Conservation (phyloP, 1,140 invertebrate species). For the Cardiocondyla obscurior region DNA sequence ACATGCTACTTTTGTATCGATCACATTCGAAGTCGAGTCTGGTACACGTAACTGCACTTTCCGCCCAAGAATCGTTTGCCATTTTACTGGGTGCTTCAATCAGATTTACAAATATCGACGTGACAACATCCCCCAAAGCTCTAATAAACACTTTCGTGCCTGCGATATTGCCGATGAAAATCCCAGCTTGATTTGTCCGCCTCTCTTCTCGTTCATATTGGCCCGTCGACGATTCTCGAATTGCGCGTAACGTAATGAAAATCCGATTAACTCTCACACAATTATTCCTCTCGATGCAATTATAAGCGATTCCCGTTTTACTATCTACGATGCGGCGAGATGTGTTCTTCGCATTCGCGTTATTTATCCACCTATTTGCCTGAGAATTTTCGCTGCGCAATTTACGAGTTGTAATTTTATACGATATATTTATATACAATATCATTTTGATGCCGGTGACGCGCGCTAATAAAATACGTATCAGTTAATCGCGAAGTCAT, state of each 20-base stretch:
- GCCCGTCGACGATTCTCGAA: conserved; percentile 56
- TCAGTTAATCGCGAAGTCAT: conserved; percentile 4
- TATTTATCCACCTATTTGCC: conserved; percentile 14
- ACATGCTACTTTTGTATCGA: conserved; percentile 45
- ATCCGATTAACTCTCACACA: conserved; percentile 66
- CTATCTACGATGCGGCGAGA: conserved; percentile 27
- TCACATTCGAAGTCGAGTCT: conserved; percentile 32
- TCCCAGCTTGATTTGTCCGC: conserved; percentile 35
- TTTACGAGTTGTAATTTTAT: conserved; percentile 36
- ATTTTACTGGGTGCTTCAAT: conserved; percentile 43
- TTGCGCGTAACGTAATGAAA: conserved; percentile 39
- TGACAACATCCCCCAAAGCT: conserved; percentile 51
- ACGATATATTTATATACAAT: too few relatives aligned
- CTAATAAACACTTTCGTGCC: conserved; percentile 49
- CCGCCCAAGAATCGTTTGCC: conserved; percentile 28
- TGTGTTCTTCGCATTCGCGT: conserved; percentile 52
- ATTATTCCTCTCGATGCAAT: conserved; percentile 60
- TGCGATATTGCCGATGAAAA: conserved; percentile 36
- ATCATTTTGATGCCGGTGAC: conserved; percentile 2
- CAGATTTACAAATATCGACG: conserved; percentile 51
- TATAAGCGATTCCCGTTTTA: conserved; percentile 64
- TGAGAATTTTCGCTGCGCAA: conserved; percentile 42
- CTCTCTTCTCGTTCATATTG: conserved; percentile 35
- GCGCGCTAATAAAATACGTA: conserved; percentile 8
- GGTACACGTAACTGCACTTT: conserved; percentile 55